phyloP scores from a whole-genome alignment of 2,797 vertebrate species.

The Bryconaethiops microstoma region DNA sequence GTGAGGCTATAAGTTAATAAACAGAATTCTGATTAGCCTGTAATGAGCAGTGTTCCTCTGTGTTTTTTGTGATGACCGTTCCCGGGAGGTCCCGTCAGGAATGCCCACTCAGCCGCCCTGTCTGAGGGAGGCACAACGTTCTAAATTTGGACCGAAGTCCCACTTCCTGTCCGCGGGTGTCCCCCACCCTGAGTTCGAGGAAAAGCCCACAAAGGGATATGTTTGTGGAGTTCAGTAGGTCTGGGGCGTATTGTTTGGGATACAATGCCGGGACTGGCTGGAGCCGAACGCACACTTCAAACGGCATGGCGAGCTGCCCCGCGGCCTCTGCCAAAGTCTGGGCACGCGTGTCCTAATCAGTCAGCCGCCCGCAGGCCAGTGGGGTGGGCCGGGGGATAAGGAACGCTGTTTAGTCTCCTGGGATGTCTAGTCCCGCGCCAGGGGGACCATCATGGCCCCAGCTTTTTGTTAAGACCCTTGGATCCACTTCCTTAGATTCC shows the following conservation, averaged over 20 bases:
- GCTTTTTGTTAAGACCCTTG: conserved; percentile 26
- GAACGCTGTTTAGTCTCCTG: conserved; percentile 48
- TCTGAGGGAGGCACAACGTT: conserved; percentile 58
- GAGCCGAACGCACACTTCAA: conserved; percentile 83
- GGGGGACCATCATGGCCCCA: conserved; percentile 30
- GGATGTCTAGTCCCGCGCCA: conserved; percentile 32
- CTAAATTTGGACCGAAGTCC: conserved; percentile 79
- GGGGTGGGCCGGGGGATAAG: conserved; percentile 28
- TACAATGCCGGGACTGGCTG: conserved; percentile 85
- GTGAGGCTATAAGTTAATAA: neutral
- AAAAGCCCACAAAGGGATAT: conserved; percentile 79
- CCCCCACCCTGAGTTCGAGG: conserved; percentile 76
- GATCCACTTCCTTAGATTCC: conserved; percentile 43
- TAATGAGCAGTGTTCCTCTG: neutral
- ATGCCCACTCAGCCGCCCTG: conserved; percentile 73
- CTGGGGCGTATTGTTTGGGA: conserved; percentile 84
- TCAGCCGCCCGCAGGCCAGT: conserved; percentile 52
- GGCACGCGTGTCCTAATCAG: conserved; percentile 66
- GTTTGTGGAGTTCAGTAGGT: conserved; percentile 81
- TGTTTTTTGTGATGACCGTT: conserved; percentile 14
- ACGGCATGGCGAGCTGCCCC: conserved; percentile 75
- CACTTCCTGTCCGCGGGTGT: conserved; percentile 83
- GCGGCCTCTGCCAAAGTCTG: conserved; percentile 72
- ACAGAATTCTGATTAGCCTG: neutral
- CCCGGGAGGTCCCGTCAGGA: conserved; percentile 47